These are phyloP conservation scores for Penaeus monodon DNA, from an alignment of 2,888 invertebrate species.

Conservation along the genomic window DNA sequence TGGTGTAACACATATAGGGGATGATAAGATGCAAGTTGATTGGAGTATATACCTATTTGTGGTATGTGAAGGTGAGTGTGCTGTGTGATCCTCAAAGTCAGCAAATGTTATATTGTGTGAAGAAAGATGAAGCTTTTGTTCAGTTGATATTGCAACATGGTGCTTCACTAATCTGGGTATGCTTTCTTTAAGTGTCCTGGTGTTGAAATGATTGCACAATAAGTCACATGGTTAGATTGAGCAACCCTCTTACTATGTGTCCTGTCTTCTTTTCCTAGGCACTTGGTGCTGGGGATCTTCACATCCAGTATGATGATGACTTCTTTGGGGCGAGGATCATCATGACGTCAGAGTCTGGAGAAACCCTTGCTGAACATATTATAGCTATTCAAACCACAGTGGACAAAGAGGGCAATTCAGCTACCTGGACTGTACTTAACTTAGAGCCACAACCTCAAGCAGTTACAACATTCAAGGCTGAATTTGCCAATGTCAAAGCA, in stretches of 20 bases:
- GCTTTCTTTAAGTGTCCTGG: no score
- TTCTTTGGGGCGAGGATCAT: slow-evolving; percentile 66
- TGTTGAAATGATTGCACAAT: no score
- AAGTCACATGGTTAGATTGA: no score
- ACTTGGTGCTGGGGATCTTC: slow-evolving; percentile 64
- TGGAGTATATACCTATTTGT: no score
- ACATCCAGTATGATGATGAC: slow-evolving; percentile 66
- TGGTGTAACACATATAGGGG: no score
- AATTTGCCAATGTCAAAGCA: slow-evolving; percentile 16
- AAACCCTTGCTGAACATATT: slow-evolving; percentile 65
- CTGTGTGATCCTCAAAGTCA: no score
- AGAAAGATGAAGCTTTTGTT: no score
- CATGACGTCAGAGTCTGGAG: slow-evolving; percentile 61
- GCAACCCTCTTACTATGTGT: background rate
- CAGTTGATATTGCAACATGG: no score
- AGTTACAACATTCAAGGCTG: slow-evolving; percentile 31
- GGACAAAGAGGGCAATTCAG: slow-evolving; percentile 36
- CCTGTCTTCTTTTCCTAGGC: slow-evolving; percentile 25
- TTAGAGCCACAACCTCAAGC: slow-evolving; percentile 27
- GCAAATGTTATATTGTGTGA: no score
- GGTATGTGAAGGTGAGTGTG: no score
- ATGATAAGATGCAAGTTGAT: no score
- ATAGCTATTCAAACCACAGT: slow-evolving; percentile 66
- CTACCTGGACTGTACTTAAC: slow-evolving; percentile 50
- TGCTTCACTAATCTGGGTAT: no score